Evolutionary conservation across 2,797 vertebrate genomes (phyloP).

Genomic region (Hyperoplus immaculatus): DNA sequence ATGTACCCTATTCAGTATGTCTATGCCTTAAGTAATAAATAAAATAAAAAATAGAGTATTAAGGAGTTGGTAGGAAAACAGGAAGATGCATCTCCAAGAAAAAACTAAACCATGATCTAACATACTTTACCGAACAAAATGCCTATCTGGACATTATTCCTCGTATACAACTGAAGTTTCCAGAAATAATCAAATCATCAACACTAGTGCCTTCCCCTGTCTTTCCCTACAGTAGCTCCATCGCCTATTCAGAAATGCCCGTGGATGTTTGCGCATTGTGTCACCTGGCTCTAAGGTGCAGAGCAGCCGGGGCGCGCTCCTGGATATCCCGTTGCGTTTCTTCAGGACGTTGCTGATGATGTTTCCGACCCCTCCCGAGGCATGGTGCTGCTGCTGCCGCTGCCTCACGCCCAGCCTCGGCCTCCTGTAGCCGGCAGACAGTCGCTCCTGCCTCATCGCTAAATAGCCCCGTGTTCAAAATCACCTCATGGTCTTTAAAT

Average conservation of each 20-base stretch:
- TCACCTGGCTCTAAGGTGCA: slow-evolving; percentile 99
- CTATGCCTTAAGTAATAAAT: too few relatives aligned
- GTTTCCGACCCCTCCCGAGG: slow-evolving; percentile 90
- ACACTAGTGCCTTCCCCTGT: background rate
- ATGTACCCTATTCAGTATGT: too few relatives aligned
- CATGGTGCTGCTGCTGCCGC: slow-evolving; percentile 74
- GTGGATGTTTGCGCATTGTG: background rate
- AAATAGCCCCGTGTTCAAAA: background rate
- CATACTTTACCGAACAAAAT: background rate
- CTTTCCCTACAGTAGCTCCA: background rate
- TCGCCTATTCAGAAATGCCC: background rate
- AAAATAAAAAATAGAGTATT: too few relatives aligned
- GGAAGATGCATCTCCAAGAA: too few relatives aligned
- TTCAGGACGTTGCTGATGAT: slow-evolving; percentile 96
- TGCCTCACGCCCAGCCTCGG: slow-evolving; percentile 86
- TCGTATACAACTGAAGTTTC: background rate
- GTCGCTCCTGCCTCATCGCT: slow-evolving; percentile 87
- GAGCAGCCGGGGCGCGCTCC: slow-evolving; percentile 94
- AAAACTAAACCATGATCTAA: background rate
- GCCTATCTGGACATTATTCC: background rate
- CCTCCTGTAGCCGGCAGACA: slow-evolving; percentile 86
- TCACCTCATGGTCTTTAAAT: slow-evolving; percentile 47
- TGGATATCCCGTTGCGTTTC: slow-evolving; percentile 95
- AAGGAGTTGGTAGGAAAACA: too few relatives aligned
- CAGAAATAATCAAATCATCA: background rate